A percentile compares a stretch with the other conserved stretches of the same genome.
Evolutionary conservation across 2,888 invertebrate species (phyloP).

Genomic region (Troides helena): DNA sequence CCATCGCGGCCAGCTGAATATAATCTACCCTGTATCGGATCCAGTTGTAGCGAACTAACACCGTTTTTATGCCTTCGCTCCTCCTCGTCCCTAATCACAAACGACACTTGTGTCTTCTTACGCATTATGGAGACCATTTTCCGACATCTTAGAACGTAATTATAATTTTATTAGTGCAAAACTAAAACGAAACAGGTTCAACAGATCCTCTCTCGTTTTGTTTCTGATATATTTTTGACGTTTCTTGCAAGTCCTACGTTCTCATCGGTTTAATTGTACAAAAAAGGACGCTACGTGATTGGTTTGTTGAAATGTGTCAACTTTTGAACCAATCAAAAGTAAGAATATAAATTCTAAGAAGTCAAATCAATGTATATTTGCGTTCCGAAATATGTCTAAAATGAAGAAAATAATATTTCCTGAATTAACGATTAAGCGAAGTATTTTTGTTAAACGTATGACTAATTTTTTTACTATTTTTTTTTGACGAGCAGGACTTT

Average conservation of each 20-base stretch:
- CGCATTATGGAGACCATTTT: slow-evolving; percentile 77
- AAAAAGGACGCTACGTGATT: background rate
- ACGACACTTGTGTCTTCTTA: slow-evolving; percentile 91
- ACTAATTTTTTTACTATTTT: too few species aligned
- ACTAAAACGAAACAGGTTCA: slow-evolving; percentile 25
- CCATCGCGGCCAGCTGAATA: slow-evolving; percentile 99
- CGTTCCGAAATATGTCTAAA: background rate
- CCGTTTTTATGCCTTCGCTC: slow-evolving; percentile 97
- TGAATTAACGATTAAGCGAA: too few species aligned
- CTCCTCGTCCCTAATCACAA: slow-evolving; percentile 97
- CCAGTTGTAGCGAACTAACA: slow-evolving; percentile 96
- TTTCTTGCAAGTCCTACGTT: slow-evolving; percentile 10
- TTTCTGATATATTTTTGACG: slow-evolving; percentile 25
- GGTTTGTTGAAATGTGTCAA: background rate
- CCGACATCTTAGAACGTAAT: slow-evolving; percentile 70
- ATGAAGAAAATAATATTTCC: too few species aligned
- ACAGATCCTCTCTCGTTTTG: slow-evolving; percentile 23
- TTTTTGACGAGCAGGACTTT: too few species aligned
- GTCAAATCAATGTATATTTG: background rate
- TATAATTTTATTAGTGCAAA: slow-evolving; percentile 41
- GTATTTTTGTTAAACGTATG: too few species aligned
- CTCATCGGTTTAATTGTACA: slow-evolving; percentile 6
- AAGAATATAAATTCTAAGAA: background rate
- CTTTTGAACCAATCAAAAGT: background rate
- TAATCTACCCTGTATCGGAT: slow-evolving; percentile 90